Conservation (phyloP, 2,888 invertebrate species). For the Pherbina coryleti region DNA sequence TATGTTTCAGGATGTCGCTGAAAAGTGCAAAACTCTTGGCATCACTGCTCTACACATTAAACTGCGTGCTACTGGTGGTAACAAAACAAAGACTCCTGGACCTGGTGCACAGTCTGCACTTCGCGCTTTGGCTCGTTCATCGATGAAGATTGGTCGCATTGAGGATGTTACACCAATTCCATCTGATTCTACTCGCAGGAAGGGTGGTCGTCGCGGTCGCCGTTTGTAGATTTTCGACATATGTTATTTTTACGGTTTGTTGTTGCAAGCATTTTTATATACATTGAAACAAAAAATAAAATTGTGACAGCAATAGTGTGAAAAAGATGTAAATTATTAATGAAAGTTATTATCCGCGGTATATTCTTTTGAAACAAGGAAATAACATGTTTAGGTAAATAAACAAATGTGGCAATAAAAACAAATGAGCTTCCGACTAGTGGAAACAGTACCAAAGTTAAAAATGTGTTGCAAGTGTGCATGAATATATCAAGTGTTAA, state of each 20-base stretch:
- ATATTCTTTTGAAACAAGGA: too few relatives aligned
- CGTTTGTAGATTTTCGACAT: constrained; percentile 83
- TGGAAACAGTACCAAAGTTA: too few relatives aligned
- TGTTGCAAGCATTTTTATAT: constrained; percentile 17
- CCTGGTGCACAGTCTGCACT: constrained; percentile 99
- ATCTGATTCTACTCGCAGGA: constrained; percentile 98
- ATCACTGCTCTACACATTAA: constrained; percentile 99
- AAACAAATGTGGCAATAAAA: too few relatives aligned
- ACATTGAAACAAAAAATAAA: constrained; percentile 3
- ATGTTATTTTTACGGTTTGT: constrained; percentile 28
- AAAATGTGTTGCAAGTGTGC: too few relatives aligned
- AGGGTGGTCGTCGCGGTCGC: constrained; percentile 99
- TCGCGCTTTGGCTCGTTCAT: constrained; percentile 96
- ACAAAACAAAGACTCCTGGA: constrained; percentile 98
- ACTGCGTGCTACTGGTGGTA: constrained; percentile 97
- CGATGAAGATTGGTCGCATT: constrained; percentile 99
- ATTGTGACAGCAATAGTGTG: background rate
- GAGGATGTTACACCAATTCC: constrained; percentile 99
- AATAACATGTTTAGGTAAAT: too few relatives aligned
- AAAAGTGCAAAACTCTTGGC: constrained; percentile 96
- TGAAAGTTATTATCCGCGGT: background rate
- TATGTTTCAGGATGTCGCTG: constrained; percentile 90
- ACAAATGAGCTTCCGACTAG: too few relatives aligned
- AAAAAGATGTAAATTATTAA: background rate
- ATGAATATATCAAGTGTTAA: too few relatives aligned